Conservation (phyloP, 2,888 invertebrate species). For the Diplazon laetatorius region DNA sequence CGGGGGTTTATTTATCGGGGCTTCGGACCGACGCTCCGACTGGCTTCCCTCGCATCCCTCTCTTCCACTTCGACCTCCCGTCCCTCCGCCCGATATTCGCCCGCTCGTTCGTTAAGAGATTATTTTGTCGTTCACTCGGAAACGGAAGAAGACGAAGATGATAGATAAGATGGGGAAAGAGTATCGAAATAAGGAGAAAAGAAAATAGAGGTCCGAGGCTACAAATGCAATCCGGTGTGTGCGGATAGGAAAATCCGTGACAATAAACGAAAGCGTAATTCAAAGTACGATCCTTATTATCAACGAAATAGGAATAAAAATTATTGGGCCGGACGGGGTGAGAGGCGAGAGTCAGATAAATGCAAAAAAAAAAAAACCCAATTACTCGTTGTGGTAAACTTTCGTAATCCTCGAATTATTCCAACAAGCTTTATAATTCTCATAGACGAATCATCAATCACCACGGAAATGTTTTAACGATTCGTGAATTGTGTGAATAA, state of each 20-base stretch:
- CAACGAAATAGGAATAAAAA: no score
- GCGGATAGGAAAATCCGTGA: constrained; percentile 43
- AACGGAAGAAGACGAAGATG: constrained; percentile 48
- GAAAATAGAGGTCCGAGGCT: no score
- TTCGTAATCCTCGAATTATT: constrained; percentile 22
- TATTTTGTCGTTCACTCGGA: constrained; percentile 55
- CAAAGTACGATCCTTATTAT: constrained; percentile 61
- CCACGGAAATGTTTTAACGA: no score
- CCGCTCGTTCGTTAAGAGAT: constrained; percentile 67
- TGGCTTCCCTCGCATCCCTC: no score
- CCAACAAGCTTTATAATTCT: constrained; percentile 44
- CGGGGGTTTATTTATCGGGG: constrained; percentile 69
- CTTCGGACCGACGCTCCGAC: constrained; percentile 40
- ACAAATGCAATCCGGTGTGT: not conserved
- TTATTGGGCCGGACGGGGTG: no score
- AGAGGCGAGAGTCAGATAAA: constrained; percentile 12
- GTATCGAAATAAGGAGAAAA: no score
- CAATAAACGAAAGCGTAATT: constrained; percentile 43
- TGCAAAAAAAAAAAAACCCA: no score
- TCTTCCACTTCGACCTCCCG: no score
- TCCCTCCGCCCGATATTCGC: no score
- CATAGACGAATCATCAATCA: no score
- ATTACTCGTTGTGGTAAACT: constrained; percentile 40
- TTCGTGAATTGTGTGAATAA: no score
- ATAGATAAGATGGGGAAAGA: no score